phyloP scores from a whole-genome alignment of 2,113 vertebrate genomes.

The Lutjanus erythropterus region DNA sequence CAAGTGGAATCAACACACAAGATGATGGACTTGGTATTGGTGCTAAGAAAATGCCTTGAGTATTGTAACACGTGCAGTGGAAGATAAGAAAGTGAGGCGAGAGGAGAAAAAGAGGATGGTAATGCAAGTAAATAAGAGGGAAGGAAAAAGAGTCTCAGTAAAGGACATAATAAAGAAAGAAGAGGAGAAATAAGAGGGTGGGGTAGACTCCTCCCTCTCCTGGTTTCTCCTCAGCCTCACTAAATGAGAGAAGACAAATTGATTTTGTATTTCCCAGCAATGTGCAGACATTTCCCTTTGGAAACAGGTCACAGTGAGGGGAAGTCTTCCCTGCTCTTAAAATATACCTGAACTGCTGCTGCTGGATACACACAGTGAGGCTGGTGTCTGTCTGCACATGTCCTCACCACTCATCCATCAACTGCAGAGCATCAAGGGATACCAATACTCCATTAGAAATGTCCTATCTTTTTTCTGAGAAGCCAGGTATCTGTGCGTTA shows the following conservation, averaged over 20 bases:
- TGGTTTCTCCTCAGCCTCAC: not conserved
- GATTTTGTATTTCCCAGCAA: conserved; percentile 17
- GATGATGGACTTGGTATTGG: conserved; percentile 17
- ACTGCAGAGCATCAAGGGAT: no score
- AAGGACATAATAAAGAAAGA: not conserved
- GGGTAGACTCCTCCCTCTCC: not conserved
- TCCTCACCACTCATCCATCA: not conserved
- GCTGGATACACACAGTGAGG: not conserved
- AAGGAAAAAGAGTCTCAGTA: not conserved
- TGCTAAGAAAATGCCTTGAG: conserved; percentile 5
- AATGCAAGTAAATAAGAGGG: not conserved
- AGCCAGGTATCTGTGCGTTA: no score
- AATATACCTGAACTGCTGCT: not conserved
- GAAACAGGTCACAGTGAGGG: not conserved
- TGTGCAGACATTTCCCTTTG: not conserved
- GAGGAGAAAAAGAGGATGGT: not conserved
- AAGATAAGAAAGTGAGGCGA: not conserved
- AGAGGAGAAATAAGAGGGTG: not conserved
- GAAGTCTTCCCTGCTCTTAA: not conserved
- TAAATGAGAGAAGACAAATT: conserved; percentile 6
- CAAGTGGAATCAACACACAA: conserved; percentile 3
- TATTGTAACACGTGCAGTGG: not conserved
- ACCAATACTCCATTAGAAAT: not conserved
- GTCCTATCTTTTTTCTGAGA: not conserved
- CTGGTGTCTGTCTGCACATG: not conserved